Base-by-base conservation (phyloP, 2,113 vertebrate genomes). In the Sclerurus mexicanus region DNA sequence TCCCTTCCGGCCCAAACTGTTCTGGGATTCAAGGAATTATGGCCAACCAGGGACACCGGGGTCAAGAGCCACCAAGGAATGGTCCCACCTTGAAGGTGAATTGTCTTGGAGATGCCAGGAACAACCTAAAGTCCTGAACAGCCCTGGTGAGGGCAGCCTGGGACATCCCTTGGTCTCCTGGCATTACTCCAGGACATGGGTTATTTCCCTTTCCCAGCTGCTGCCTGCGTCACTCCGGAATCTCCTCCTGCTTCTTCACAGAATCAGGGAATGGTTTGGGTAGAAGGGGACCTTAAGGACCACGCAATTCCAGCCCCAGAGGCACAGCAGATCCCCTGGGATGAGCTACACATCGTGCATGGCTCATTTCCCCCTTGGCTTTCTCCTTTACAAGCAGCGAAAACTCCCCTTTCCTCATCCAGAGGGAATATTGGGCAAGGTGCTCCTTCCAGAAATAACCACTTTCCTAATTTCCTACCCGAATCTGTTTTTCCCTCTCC, bases 391-490 rank as follows among this genome's bases (percentile, higher is more conserved):
- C 90, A 80, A 78, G 81, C 52, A 18, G 76, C 27, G 67, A 85
- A 85, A 93, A 44, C n/a, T 33, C 21, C 0, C 4, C 50, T 78
- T 89, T 87, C 87, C 87, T 92, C 71, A 10, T 35, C 44, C 30
- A 56, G 86, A 82, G 39, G 20, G 73, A 92, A 28, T 10, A 4
- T 4, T 44, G 94, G 89, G 89, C 86, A 89, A 37, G 47, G 39
- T 30, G 42, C 87, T 33, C 49, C 2, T 31, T 82, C 95, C 95
- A 94, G 93, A 96, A 97, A 97, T 90, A 97, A 92, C 89, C 56
- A 3, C 69, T 90, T 85, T 30, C 85, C 93, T 91, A 58, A 94
- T 91, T 93, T 95, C 95, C 92, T 56, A 93, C 92, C 91, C 93
- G 35, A 33, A 86, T 85, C 66, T 84, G 81, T 85, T 96, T 95